Evolutionary conservation across 2,888 invertebrate genomes (phyloP), one percentile per base, ranked within the genome.

Genomic region (Auanema freiburgensis): DNA sequence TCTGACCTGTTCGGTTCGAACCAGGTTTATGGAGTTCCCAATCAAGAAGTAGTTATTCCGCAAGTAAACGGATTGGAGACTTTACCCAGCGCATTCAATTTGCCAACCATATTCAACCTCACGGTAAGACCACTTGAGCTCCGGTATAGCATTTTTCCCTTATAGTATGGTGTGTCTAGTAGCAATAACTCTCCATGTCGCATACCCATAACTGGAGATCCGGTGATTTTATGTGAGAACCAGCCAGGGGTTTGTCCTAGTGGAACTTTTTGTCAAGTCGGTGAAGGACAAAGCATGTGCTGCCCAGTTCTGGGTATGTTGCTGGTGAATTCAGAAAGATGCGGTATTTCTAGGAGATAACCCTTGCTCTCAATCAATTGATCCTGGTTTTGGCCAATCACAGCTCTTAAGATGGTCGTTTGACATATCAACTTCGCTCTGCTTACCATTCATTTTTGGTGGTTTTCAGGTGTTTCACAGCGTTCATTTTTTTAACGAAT

Each of bases 241-340:
- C 44, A 57, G 3, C 63, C 57, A 10, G 65, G 65, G n/a, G 52
- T 60, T 11, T 77, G 76, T 57, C 72, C 76, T 8, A 53, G 56
- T 16, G 67, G 67, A 18, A 69, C 71, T 4, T 77, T 73, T 53
- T 77, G 76, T 57, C 76, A 68, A 58, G 65, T 72, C 21, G 71
- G 72, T 1, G 63, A 71, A 18, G 74, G 71, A 8, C 74, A 73
- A 16, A 75, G 73, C 53, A 72, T 77, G 10, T 77, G 76, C 41
- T 77, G 76, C 60, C 76, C 76, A 12, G 59, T 65, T 24, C 59
- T 67, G 51, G 71, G 72, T 70, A 42, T 54, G 42, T 49, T 46
- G 33, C 21, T 57, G n/a, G 18, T 16, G 18, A 50, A 25, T 59
- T 60, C 18, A 23, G 25, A 16, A 61, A 41, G 25, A 58, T 33